Evolutionary conservation across 2,888 invertebrate genomes (phyloP), one percentile per base, ranked within the genome.

Genomic region (Dryocosmus kuriphilus): DNA sequence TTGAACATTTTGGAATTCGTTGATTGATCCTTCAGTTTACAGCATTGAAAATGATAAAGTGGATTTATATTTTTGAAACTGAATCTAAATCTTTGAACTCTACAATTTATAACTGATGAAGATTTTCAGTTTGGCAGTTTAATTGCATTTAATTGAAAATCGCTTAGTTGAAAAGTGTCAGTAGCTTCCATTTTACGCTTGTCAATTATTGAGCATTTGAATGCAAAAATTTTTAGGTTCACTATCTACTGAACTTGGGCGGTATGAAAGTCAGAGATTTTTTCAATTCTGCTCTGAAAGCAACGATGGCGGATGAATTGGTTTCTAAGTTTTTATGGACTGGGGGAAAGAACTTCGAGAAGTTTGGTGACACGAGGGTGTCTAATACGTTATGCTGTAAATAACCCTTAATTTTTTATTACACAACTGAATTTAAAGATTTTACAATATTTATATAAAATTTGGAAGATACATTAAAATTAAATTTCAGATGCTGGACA

Each of bases 381-480:
- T 46, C 41, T 46, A 46, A 46, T 46, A 46, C 41, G 11, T 46
- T 16, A 46, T 16, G 16, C 16, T 46, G 4, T 46, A 46, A 46
- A 16, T 46, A 0, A 46, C 11, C 16, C 41, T 16, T 16, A 46
- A 46, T 46, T 11, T 46, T 46, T 46, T 11, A 46, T 16, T 46
- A 46, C 41, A 7, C 8, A 46, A 46, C 41, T 46, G 16, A 46
- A 46, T 46, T 46, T 16, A 46, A 16, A 46, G 16, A 46, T 46
- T 9, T 46, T 46, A 46, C 11, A 46, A 16, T 46, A 46, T 46
- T 46, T 46, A 46, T 61, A 27, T n/a, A 22, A 24, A 61, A 30
- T 61, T 61, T n/a, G 61, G 61, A n/a, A 61, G 19, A 61, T 61
- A 61, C 16, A 30, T 41, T 75, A 30, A 63, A 73, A 74, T 67